These are phyloP conservation scores for Apis florea DNA, from an alignment of 1,140 invertebrate genomes.

Conservation along the genomic window DNA sequence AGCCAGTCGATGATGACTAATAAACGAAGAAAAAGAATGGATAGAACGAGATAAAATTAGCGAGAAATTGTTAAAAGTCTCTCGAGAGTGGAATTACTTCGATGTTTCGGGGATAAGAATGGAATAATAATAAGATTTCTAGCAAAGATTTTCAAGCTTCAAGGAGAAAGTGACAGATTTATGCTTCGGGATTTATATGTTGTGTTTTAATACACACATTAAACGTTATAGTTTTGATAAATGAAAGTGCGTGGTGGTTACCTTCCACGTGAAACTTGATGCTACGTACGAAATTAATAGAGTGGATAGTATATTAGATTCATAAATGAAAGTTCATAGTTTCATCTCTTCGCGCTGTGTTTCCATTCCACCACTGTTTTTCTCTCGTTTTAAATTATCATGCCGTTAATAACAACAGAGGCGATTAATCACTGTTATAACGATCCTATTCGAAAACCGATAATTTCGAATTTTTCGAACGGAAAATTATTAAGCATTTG, in stretches of 20 bases:
- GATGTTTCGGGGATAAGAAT: no score
- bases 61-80: no score
- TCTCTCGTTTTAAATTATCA: not conserved
- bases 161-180: constrained; percentile 1
- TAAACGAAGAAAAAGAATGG: no score
- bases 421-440: not conserved
- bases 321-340: constrained; percentile 11
- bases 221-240: constrained; percentile 10
- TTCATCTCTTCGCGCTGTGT: not conserved
- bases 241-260: constrained; percentile 1
- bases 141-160: not conserved
- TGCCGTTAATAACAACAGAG: not conserved
- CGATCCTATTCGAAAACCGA: no score
- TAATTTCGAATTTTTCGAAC: no score
- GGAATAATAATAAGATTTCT: not conserved
- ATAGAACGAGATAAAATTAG: no score
- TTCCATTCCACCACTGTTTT: not conserved
- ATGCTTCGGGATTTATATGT: not conserved
- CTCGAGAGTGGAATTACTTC: no score
- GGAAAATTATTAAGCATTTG: no score
- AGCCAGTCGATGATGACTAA: no score
- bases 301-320: not conserved
- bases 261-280: not conserved
- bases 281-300: constrained; percentile 7
- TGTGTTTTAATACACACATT: not conserved